A percentile compares a stretch with the other conserved stretches of the same genome.
Evolutionary conservation across 2,113 vertebrate genomes (phyloP).

Genomic region (Centrocercus urophasianus): DNA sequence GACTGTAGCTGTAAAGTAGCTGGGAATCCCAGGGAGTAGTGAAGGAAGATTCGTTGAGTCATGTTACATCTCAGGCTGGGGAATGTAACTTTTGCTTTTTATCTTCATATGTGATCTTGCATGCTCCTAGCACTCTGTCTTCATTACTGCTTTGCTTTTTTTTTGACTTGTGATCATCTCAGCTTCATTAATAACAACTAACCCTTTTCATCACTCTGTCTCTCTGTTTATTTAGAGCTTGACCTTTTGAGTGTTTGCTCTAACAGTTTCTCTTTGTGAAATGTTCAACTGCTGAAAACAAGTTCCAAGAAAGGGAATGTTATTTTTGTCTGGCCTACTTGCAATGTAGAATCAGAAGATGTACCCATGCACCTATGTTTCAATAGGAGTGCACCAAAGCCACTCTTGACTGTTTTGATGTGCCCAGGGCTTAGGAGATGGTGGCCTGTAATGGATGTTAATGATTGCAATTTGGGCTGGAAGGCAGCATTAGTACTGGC

Average conservation of each 20-base stretch:
- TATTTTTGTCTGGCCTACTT: constrained; percentile 49
- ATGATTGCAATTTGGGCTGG: not conserved
- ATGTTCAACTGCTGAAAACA: constrained; percentile 17
- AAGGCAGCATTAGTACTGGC: not conserved
- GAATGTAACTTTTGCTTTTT: constrained; percentile 11
- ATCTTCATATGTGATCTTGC: not conserved
- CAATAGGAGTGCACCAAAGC: not conserved
- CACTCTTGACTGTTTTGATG: not conserved
- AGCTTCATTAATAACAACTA: constrained; percentile 61
- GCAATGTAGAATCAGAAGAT: not conserved
- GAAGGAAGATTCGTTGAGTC: not conserved
- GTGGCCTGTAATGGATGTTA: not conserved
- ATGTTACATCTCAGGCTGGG: not conserved
- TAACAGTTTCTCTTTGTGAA: constrained; percentile 67
- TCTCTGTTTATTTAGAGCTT: constrained; percentile 56
- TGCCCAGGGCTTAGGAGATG: not conserved
- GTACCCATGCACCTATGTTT: constrained; percentile 13
- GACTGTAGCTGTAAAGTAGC: not conserved
- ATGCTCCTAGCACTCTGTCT: not conserved
- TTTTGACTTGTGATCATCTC: constrained; percentile 55
- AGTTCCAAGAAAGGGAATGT: constrained; percentile 65
- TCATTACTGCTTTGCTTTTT: constrained; percentile 40
- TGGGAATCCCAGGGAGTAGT: not conserved
- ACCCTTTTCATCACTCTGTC: constrained; percentile 48
- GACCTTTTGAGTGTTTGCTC: constrained; percentile 63